Percentiles rank a stretch among this genome's conserved stretches.
These are phyloP conservation scores for Apodemus speciosus DNA, from an alignment of 2,113 vertebrate species.

Conservation along the genomic window DNA sequence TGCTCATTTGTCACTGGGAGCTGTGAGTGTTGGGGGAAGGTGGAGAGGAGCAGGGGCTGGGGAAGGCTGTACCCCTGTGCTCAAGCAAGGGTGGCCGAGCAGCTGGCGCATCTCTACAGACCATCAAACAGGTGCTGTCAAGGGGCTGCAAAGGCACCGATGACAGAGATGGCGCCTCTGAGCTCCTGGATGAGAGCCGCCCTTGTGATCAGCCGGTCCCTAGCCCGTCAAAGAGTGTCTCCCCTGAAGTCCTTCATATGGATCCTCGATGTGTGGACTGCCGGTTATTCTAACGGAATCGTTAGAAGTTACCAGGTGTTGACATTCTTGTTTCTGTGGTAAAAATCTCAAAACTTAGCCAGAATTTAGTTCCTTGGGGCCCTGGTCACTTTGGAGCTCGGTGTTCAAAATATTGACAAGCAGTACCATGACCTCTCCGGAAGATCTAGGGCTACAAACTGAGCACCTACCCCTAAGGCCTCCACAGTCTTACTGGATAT, in stretches of 20 bases:
- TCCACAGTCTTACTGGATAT: neutral
- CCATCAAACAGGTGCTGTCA: slow-evolving; percentile 80
- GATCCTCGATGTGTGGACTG: neutral
- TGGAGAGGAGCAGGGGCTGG: neutral
- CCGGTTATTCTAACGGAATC: neutral
- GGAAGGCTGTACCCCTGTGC: slow-evolving; percentile 51
- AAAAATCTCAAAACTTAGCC: neutral
- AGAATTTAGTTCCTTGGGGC: neutral
- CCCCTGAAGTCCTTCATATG: neutral
- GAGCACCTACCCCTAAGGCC: neutral
- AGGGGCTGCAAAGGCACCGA: slow-evolving; percentile 61
- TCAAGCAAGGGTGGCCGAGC: slow-evolving; percentile 64
- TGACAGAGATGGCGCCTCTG: slow-evolving; percentile 13
- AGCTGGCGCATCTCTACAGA: slow-evolving; percentile 75
- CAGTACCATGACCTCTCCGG: accelerated
- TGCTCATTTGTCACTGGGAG: slow-evolving; percentile 86
- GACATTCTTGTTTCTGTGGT: neutral
- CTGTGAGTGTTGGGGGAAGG: slow-evolving; percentile 25
- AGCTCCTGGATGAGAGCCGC: slow-evolving; percentile 53
- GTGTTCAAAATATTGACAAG: neutral
- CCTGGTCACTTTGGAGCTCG: neutral
- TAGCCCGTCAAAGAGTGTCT: accelerated
- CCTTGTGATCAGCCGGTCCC: neutral
- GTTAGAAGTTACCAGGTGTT: neutral
- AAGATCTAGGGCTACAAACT: neutral